These are phyloP conservation scores for Periophthalmus magnuspinnatus DNA, from an alignment of 2,797 vertebrate species.

Conservation along the genomic window DNA sequence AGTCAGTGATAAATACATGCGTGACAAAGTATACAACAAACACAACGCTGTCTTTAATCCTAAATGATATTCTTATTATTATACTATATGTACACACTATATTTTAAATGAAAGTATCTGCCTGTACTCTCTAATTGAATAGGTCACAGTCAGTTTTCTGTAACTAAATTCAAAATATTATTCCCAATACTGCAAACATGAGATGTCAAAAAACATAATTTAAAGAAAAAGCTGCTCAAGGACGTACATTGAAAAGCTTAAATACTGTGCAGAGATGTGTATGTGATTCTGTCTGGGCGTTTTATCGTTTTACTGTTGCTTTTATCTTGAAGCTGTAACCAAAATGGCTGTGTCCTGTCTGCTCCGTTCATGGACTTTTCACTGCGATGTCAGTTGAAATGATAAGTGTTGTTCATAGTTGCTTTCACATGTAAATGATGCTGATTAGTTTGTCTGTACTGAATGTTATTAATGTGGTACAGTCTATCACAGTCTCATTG, in stretches of 20 bases:
- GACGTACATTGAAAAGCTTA: constrained; percentile 7
- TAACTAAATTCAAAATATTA: too few relatives aligned
- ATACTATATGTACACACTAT: too few relatives aligned
- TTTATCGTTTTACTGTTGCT: constrained; percentile 47
- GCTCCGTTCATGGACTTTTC: constrained; percentile 41
- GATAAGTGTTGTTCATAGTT: constrained; percentile 34
- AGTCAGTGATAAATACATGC: too few relatives aligned
- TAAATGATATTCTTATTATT: too few relatives aligned
- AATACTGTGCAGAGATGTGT: constrained; percentile 47
- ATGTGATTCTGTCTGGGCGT: constrained; percentile 44
- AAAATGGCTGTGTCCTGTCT: constrained; percentile 50
- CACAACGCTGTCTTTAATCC: too few relatives aligned
- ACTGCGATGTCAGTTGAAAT: constrained; percentile 34
- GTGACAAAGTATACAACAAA: too few relatives aligned
- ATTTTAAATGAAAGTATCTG: too few relatives aligned
- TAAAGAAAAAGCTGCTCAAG: background rate
- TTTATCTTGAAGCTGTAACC: constrained; percentile 57
- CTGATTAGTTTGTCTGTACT: constrained; percentile 60
- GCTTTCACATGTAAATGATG: constrained; percentile 26
- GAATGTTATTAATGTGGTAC: constrained; percentile 51
- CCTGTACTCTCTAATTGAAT: too few relatives aligned
- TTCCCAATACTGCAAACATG: too few relatives aligned
- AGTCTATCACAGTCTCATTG: constrained; percentile 29
- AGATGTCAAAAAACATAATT: background rate
- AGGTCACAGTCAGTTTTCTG: too few relatives aligned